Base-by-base conservation (phyloP, 2,797 vertebrate genomes). In the Buphagus erythrorhynchus region DNA sequence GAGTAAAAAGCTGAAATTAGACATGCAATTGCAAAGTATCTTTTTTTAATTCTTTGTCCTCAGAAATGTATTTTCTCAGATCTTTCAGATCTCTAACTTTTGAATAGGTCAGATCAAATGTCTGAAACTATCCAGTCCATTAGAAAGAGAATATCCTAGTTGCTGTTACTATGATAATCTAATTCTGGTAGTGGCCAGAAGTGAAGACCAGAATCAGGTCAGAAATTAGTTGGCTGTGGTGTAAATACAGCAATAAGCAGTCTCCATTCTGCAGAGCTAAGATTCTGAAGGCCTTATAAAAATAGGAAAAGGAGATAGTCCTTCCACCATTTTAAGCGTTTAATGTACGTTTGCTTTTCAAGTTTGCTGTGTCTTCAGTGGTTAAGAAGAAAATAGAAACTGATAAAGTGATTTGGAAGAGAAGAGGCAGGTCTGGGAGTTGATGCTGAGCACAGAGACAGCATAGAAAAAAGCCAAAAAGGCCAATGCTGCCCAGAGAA, bases 161-260 rank as follows among this genome's bases (percentile, higher is more conserved):
- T 83, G 69, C 62, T 66, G 57, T 86, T 94, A 65, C 83, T 88
- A 71, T 51, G 49, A 35, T 91, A 80, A 86, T 90, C 72, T 95
- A 90, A 93, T 96, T 93, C 55, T 61, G 25, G 31, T 75, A 55
- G 66, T 65, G 71, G 54, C 68, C 49, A 86, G 72, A 90, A 79
- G 78, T 95, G 88, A 90, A 57, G 38, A 69, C 31, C 61, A 88
- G 36, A 42, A 59, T 93, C 38, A 85, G 65, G 35, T 12, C 61
- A 93, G 54, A 77, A 86, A 51, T 65, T 0, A 86, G 46, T 54
- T 74, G 66, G 13, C 54, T 86, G 61, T 54, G 67, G 18, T 83
- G 18, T 83, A 87, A 85, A 76, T 74, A 77, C 13, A 93, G 35
- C 36, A 63, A 11, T 29, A 87, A 42, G 84, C 15, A 45, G 26